These are phyloP conservation scores for Microcaecilia unicolor DNA, from an alignment of 2,797 vertebrate genomes.

Conservation along the genomic window DNA sequence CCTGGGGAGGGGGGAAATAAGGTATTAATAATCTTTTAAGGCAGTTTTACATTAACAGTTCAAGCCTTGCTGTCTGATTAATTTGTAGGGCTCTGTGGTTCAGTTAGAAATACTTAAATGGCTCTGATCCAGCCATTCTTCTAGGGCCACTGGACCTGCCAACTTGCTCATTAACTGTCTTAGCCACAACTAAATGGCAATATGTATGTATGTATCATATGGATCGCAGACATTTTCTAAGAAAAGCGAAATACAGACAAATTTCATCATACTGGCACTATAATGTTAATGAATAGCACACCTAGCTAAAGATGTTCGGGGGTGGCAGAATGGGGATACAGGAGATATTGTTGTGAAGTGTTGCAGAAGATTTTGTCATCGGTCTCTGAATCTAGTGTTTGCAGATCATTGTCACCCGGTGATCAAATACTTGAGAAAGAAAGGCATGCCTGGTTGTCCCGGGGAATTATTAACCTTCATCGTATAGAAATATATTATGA, in stretches of 20 bases:
- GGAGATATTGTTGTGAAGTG: slow-evolving; percentile 2
- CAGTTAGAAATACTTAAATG: slow-evolving; percentile 41
- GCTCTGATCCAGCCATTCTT: slow-evolving; percentile 43
- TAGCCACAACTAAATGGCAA: slow-evolving; percentile 16
- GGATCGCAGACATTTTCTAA: slow-evolving; percentile 12
- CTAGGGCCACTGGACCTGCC: slow-evolving; percentile 29
- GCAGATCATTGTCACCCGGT: slow-evolving; percentile 1
- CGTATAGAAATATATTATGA: too few relatives aligned
- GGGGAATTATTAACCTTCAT: too few relatives aligned
- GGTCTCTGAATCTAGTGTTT: slow-evolving; percentile 2
- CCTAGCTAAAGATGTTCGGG: background rate
- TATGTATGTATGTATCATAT: slow-evolving; percentile 16
- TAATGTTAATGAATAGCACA: background rate
- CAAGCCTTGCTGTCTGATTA: slow-evolving; percentile 66
- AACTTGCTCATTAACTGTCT: slow-evolving; percentile 34
- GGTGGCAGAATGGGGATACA: slow-evolving; percentile 1
- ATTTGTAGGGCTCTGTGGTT: slow-evolving; percentile 47
- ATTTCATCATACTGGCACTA: slow-evolving; percentile 7
- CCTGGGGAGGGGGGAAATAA: slow-evolving; percentile 27
- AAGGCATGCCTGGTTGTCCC: too few relatives aligned
- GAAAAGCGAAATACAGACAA: slow-evolving; percentile 9
- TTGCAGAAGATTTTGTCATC: background rate
- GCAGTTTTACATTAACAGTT: slow-evolving; percentile 65
- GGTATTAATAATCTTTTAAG: slow-evolving; percentile 57
- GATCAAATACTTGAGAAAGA: background rate